These are phyloP conservation scores for Cryptoprocta ferox DNA, from an alignment of 2,797 vertebrate species.

Conservation along the genomic window DNA sequence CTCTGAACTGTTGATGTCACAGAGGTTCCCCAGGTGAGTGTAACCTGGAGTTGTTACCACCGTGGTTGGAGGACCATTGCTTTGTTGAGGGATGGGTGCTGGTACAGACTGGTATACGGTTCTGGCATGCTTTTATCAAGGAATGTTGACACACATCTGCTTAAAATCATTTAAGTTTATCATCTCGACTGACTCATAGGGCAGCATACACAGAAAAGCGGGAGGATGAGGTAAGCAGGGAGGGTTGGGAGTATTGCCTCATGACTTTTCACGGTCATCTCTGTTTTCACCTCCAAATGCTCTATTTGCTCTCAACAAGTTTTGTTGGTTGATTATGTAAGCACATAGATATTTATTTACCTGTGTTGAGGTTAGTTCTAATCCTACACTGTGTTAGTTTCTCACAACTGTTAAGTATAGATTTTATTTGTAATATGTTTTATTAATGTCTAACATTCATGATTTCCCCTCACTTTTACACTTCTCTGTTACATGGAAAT, in stretches of 20 bases:
- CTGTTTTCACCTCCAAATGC: neutral
- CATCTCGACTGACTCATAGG: neutral
- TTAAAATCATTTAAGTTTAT: conserved; percentile 45
- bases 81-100: neutral
- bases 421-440: neutral
- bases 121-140: neutral
- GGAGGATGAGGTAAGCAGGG: conserved; percentile 31
- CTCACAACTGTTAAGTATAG: neutral
- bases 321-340: neutral
- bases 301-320: neutral
- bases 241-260: neutral
- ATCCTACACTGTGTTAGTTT: neutral
- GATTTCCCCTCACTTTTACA: neutral
- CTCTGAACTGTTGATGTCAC: neutral
- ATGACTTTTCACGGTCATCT: neutral
- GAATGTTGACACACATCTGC: conserved; percentile 20
- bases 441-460: neutral
- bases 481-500: neutral
- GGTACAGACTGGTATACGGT: neutral
- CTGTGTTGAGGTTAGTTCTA: neutral
- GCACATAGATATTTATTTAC: neutral
- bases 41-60: neutral
- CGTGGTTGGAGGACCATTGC: neutral
- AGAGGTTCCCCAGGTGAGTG: neutral
- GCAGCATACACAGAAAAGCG: neutral